A percentile compares a stretch with the other conserved stretches of the same genome.
Evolutionary conservation across 2,888 invertebrate genomes (phyloP).

Genomic region (Drosophila atripex): DNA sequence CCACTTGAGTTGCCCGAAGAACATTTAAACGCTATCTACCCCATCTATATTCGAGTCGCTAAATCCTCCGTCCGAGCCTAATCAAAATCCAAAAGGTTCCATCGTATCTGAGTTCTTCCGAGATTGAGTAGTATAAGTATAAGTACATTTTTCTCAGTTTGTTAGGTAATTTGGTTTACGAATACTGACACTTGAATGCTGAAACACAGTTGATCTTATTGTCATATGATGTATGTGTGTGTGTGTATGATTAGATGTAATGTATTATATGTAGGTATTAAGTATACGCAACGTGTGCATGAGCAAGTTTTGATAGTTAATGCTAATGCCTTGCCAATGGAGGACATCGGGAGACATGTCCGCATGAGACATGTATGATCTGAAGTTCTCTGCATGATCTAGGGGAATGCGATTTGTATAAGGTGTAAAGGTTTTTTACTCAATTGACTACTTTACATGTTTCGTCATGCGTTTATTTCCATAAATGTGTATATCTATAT

Average conservation of each 20-base stretch:
- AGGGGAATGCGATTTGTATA: conserved; percentile 18
- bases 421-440: conserved; percentile 45
- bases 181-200: conserved; percentile 79
- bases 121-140: conserved; percentile 37
- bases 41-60: conserved; percentile 60
- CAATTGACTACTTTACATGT: conserved; percentile 75
- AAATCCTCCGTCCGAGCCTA: conserved; percentile 51
- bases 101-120: conserved; percentile 7
- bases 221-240: conserved; percentile 77
- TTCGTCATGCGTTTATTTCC: conserved; percentile 62
- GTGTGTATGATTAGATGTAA: conserved; percentile 44
- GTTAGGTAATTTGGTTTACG: conserved; percentile 77
- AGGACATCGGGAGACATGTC: neutral
- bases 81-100: conserved; percentile 23
- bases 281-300: conserved; percentile 23
- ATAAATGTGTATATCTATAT: conserved; percentile 37
- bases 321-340: conserved; percentile 37
- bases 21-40: conserved; percentile 59
- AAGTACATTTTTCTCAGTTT: conserved; percentile 36
- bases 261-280: conserved; percentile 42
- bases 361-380: conserved; percentile 31
- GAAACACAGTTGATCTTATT: conserved; percentile 82
- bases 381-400: conserved; percentile 30
- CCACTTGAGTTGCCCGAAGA: conserved; percentile 58
- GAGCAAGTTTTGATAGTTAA: conserved; percentile 39